Base-by-base conservation (phyloP, 2,888 invertebrate species). In the Resseliella maxima region DNA sequence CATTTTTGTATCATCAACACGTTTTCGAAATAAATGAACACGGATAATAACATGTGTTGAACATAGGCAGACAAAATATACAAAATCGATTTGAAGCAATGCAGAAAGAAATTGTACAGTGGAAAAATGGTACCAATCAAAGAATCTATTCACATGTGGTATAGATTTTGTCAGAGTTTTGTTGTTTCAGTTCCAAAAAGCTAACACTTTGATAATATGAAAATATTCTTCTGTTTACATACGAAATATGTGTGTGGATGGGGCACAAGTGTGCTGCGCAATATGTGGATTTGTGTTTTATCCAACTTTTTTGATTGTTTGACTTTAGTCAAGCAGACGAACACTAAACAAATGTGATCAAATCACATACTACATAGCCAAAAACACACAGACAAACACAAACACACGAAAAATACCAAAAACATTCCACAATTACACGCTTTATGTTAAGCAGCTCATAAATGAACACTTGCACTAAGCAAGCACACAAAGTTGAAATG, bases 211-310 rank as follows among this genome's bases (percentile, higher is more conserved):
- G n/a, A n/a, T n/a, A n/a, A n/a, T n/a, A n/a, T 31, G n/a, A 72
- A 31, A 31, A 72, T 12, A 72, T 72, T 72, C 15, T 31, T 5
- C 15, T 72, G 31, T 72, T 72, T 15, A 31, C 72, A 72, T 72
- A 15, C 59, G 24, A 24, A 5, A 6, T 3, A 10, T 24, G 10
- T 59, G 59, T 59, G 59, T 59, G 59, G n/a, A 59, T 59, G 5
- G 31, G 5, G 72, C 1, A 27, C 3, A 72, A 31, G 72, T 12
- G 31, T 72, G 15, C 72, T 31, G 31, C 72, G 72, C 72, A 72
- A 72, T n/a, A 72, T 72, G 72, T 27, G 72, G 31, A 72, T 72
- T 72, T 31, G n/a, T 31, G 27, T 72, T 72, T 72, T 12, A 5
- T 18, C 31, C 72, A 72, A 72, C 15, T 15, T 72, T 72, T 2